Conservation (phyloP, 2,888 invertebrate species). For the Linnaemya tessellans region DNA sequence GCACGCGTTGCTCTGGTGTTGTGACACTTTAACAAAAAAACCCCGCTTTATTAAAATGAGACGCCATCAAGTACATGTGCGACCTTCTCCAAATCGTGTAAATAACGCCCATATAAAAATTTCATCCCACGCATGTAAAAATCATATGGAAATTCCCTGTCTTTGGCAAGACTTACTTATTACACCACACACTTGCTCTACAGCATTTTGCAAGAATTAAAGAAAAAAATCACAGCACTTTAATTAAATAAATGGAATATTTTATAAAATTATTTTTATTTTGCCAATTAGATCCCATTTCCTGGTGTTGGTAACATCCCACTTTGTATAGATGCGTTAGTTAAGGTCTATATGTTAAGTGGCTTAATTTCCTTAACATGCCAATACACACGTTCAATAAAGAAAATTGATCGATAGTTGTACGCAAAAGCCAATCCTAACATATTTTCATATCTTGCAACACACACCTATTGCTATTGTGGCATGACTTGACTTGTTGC, state of each 20-base stretch:
- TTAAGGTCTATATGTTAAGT: constrained; percentile 30
- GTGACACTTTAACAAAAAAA: too few species aligned
- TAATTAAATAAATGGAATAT: not conserved
- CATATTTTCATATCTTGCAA: constrained; percentile 63
- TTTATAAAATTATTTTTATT: not conserved
- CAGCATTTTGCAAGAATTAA: not conserved
- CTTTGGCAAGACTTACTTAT: not conserved
- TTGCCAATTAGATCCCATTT: not conserved
- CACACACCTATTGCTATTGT: constrained; percentile 66
- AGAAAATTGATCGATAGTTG: constrained; percentile 70
- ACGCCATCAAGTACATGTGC: constrained; percentile 54
- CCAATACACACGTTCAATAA: constrained; percentile 34
- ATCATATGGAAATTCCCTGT: constrained; percentile 51
- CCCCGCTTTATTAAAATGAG: constrained; percentile 15
- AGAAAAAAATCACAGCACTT: not conserved
- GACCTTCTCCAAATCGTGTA: constrained; percentile 65
- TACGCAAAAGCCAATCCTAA: constrained; percentile 72
- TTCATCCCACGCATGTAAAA: constrained; percentile 3
- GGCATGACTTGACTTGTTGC: constrained; percentile 56
- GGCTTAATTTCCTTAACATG: constrained; percentile 65
- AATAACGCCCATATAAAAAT: constrained; percentile 25
- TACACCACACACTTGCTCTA: not conserved
- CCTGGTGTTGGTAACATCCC: not conserved
- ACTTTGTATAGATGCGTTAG: not conserved
- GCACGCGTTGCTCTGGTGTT: too few species aligned